These are phyloP conservation scores for Leptatherina wallacei DNA, from an alignment of 2,797 vertebrate species.

Conservation along the genomic window DNA sequence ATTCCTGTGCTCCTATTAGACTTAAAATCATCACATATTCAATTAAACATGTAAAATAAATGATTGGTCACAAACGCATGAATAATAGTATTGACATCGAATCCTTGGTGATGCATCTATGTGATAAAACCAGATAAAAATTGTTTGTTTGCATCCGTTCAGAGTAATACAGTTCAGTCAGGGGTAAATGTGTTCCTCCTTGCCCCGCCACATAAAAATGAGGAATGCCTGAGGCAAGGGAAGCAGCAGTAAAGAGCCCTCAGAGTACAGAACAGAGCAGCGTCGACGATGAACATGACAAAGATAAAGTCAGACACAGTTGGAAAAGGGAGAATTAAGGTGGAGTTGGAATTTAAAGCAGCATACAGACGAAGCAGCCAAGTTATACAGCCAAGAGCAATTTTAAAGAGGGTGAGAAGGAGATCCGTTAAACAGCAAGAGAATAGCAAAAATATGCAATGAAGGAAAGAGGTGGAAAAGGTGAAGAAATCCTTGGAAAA, in stretches of 20 bases:
- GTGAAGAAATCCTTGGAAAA: background rate
- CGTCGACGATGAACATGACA: no score
- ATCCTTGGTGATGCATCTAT: background rate
- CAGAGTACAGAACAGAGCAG: background rate
- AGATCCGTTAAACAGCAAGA: no score
- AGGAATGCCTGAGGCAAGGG: background rate
- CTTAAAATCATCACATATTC: no score
- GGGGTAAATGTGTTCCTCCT: background rate
- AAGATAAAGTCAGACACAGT: no score
- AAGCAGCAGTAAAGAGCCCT: background rate
- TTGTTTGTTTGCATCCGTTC: background rate
- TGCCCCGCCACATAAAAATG: background rate
- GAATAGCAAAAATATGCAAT: no score
- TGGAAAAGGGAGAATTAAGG: no score
- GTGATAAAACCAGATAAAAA: background rate
- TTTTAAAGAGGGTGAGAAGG: background rate
- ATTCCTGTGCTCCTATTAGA: background rate
- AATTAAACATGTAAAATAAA: background rate
- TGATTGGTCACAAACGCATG: background rate
- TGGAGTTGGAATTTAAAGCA: no score
- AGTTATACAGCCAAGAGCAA: background rate
- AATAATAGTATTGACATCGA: no score
- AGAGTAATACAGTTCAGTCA: background rate
- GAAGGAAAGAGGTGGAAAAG: background rate
- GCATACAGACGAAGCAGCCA: no score